These are phyloP conservation scores for Coptodon bakossiorum DNA, from an alignment of 2,113 vertebrate species.

Conservation along the genomic window DNA sequence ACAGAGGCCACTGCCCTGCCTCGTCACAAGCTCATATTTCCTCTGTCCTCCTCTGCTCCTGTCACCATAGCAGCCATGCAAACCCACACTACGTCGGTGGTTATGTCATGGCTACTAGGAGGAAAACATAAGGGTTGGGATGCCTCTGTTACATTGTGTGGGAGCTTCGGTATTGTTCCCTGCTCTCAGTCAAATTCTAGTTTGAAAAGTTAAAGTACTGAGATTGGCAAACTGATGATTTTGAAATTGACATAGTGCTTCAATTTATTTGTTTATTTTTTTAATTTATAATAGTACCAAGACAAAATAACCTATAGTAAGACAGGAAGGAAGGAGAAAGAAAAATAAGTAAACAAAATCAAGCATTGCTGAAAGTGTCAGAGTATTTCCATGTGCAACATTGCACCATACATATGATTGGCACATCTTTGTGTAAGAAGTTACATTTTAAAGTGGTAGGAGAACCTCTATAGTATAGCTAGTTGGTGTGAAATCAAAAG, in stretches of 20 bases:
- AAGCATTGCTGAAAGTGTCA: background rate
- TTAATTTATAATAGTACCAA: background rate
- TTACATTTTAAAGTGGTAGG: background rate
- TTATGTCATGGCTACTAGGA: slow-evolving; percentile 42
- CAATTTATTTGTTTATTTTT: background rate
- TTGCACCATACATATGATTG: background rate
- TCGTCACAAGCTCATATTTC: slow-evolving; percentile 58
- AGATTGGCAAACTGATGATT: background rate
- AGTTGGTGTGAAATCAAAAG: background rate
- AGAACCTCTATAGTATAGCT: background rate
- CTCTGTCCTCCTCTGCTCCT: slow-evolving; percentile 34
- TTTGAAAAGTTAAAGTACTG: background rate
- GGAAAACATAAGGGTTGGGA: slow-evolving; percentile 12
- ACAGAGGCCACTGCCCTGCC: background rate
- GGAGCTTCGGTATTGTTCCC: background rate
- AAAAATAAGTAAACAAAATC: background rate
- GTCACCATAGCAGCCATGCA: slow-evolving; percentile 58
- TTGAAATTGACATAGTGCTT: background rate
- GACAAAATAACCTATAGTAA: background rate
- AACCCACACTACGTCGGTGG: slow-evolving; percentile 42
- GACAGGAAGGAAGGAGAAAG: background rate
- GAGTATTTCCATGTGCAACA: background rate
- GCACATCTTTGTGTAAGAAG: background rate
- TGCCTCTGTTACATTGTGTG: background rate
- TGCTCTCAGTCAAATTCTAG: background rate